Evolutionary conservation across 2,113 vertebrate genomes (phyloP), one percentile per base, ranked within the genome.

Genomic region (Monopterus albus): DNA sequence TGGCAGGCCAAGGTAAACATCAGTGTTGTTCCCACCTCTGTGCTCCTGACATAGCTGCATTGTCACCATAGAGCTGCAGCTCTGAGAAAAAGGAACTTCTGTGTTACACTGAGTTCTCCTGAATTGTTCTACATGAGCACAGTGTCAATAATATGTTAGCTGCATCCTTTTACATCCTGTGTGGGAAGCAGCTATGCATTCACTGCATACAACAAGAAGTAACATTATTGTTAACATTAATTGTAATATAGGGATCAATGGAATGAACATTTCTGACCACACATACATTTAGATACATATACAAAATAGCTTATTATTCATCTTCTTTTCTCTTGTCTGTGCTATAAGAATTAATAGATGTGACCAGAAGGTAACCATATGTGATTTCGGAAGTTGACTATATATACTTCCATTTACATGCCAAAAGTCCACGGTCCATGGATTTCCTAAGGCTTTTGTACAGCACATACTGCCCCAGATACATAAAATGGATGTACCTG

Each of bases 141-240:
- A 86, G 81, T 45, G 35, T 67, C 64, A 86, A 72, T 78, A 84
- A 86, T 55, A 84, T 81, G 79, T n/a, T n/a, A n/a, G n/a, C n/a
- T 14, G 56, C 33, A 47, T 76, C 47, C 61, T 56, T 82, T 76
- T 71, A 52, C 60, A 53, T 64, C 23, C 33, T 18, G 20, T 39
- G 8, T 2, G 0, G 10, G 8, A 10, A 29, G 33, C 10, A 13
- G 29, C 38, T 31, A 14, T 52, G 35, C 33, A 38, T 50, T 64
- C 47, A 49, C 18, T 15, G 6, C 39, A 23, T 43, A 17, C 38
- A 29, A 31, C 59, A 67, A 61, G 73, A 66, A 58, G 39, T 25
- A 3, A 21, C 2, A 15, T 28, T 26, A 62, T 36, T 66, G 12
- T 46, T 38, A 23, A 17, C 17, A 33, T 49, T 56, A 38, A 66